These are phyloP conservation scores for Clarias laeviceps DNA, from an alignment of 2,797 vertebrate species.

Conservation along the genomic window DNA sequence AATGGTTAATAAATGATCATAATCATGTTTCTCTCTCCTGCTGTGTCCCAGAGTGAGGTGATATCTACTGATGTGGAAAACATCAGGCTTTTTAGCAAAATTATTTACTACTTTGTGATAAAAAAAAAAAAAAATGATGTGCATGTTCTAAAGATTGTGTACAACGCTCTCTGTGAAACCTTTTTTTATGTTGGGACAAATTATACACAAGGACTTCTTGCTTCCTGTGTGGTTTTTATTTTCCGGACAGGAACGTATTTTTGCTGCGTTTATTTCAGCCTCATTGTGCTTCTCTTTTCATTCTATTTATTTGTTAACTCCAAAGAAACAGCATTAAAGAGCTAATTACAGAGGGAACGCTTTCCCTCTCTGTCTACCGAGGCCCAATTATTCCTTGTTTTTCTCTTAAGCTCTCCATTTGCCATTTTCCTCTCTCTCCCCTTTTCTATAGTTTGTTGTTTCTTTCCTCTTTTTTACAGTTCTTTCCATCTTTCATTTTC, in stretches of 20 bases:
- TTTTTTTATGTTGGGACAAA: neutral
- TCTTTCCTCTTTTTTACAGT: neutral
- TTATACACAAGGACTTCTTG: neutral
- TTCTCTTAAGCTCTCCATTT: slow-evolving; percentile 6
- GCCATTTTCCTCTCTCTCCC: neutral
- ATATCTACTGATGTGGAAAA: neutral
- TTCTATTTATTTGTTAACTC: slow-evolving; percentile 49
- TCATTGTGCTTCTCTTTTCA: slow-evolving; percentile 28
- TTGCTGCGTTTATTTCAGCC: slow-evolving; percentile 28
- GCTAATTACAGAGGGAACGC: slow-evolving; percentile 52
- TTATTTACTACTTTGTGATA: neutral
- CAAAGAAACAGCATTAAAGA: slow-evolving; percentile 45
- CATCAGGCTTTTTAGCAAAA: neutral
- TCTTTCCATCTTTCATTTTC: neutral
- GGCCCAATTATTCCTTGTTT: slow-evolving; percentile 52
- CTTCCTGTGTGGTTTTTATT: neutral
- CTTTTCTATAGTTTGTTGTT: neutral
- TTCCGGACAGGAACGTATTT: slow-evolving; percentile 49
- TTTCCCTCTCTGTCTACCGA: slow-evolving; percentile 50
- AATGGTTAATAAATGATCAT: slow-evolving; percentile 33
- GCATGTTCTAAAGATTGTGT: neutral
- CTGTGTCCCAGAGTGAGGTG: neutral
- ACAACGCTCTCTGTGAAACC: no score
- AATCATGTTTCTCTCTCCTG: slow-evolving; percentile 22
- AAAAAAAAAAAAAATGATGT: neutral